These are phyloP conservation scores for Gastracanthus pulcherrimus DNA, from an alignment of 2,888 invertebrate genomes.

Conservation along the genomic window DNA sequence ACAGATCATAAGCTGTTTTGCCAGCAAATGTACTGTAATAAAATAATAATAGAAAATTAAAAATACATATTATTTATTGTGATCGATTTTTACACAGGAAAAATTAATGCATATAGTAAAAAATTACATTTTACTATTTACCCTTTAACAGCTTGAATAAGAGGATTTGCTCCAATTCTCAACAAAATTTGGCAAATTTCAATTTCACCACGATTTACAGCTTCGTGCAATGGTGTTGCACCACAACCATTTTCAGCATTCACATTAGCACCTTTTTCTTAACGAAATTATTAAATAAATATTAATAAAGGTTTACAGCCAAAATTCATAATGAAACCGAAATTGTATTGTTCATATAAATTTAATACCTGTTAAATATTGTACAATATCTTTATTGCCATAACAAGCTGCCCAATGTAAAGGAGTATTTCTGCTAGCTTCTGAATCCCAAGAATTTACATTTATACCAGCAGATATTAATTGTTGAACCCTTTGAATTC, in stretches of 20 bases:
- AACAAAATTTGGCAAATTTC: conserved; percentile 80
- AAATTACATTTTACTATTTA: no score
- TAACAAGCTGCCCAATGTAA: conserved; percentile 84
- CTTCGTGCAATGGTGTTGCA: conserved; percentile 82
- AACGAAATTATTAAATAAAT: background rate
- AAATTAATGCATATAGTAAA: no score
- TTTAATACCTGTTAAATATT: conserved; percentile 79
- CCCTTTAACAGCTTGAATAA: conserved; percentile 78
- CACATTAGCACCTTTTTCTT: conserved; percentile 81
- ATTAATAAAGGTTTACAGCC: background rate
- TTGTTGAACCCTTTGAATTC: conserved; percentile 80
- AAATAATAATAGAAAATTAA: conserved; percentile 29
- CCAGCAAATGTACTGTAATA: conserved; percentile 72
- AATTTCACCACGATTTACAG: conserved; percentile 79
- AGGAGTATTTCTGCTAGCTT: conserved; percentile 81
- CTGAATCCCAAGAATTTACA: conserved; percentile 81
- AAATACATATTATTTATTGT: conserved; percentile 1
- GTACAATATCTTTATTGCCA: conserved; percentile 80
- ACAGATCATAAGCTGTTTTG: conserved; percentile 73
- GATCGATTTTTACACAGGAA: no score
- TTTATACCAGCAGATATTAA: conserved; percentile 80
- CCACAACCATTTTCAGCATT: conserved; percentile 81
- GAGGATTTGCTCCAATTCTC: conserved; percentile 80
- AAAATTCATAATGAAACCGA: no score
- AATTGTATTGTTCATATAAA: no score